phyloP scores from a whole-genome alignment of 2,797 vertebrate genomes.

The Acomys russatus region DNA sequence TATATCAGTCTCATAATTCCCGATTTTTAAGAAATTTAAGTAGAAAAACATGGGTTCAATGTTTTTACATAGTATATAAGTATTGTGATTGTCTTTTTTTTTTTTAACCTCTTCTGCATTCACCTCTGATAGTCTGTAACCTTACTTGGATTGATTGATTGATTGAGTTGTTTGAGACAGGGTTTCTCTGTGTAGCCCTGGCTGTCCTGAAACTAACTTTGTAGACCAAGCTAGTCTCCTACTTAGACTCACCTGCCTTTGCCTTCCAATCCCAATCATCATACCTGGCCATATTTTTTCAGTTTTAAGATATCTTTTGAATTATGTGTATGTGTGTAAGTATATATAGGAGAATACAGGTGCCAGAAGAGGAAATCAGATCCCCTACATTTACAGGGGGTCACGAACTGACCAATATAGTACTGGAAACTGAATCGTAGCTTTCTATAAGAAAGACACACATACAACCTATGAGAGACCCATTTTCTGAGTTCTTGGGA shows the following conservation, averaged over 20 bases:
- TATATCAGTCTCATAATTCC: not conserved
- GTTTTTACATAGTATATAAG: not conserved
- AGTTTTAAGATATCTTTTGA: too few relatives aligned
- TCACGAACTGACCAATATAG: too few relatives aligned
- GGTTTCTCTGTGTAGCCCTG: not conserved
- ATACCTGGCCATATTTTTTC: too few relatives aligned
- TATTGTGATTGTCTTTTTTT: too few relatives aligned
- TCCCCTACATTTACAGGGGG: too few relatives aligned
- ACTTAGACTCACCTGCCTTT: not conserved
- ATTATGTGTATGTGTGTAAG: too few relatives aligned
- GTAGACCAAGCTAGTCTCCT: not conserved
- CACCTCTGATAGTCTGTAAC: not conserved
- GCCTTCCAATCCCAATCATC: not conserved
- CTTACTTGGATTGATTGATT: not conserved
- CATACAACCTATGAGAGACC: too few relatives aligned
- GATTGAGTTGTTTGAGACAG: not conserved
- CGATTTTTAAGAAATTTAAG: constrained; percentile 37
- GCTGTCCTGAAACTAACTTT: not conserved
- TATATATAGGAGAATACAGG: too few relatives aligned
- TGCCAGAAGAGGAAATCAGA: too few relatives aligned
- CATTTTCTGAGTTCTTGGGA: too few relatives aligned
- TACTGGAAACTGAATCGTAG: too few relatives aligned
- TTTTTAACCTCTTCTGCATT: not conserved
- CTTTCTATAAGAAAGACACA: too few relatives aligned
- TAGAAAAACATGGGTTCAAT: constrained; percentile 21